Conservation (phyloP, 2,888 invertebrate species). For the Morpho deidamia region DNA sequence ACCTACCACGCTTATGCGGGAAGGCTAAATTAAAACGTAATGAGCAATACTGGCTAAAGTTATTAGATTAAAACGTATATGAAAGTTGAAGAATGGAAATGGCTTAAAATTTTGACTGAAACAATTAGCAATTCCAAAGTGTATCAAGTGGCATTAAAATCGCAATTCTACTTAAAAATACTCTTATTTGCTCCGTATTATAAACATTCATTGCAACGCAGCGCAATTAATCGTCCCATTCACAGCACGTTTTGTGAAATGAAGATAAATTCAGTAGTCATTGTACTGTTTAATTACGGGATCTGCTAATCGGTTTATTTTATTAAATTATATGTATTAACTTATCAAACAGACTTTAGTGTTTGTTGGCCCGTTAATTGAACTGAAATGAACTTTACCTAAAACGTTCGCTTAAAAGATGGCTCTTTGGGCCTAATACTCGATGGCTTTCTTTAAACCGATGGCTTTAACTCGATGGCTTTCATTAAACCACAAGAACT, state of each 20-base stretch:
- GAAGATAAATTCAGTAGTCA: conserved; percentile 22
- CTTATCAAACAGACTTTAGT: background rate
- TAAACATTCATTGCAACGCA: conserved; percentile 21
- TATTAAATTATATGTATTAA: conserved; percentile 12
- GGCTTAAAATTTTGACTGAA: no score
- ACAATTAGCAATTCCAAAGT: no score
- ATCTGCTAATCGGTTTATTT: conserved; percentile 21
- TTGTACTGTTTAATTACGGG: conserved; percentile 21
- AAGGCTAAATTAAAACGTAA: no score
- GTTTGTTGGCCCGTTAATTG: background rate
- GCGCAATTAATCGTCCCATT: conserved; percentile 23
- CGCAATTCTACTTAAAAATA: conserved; percentile 1
- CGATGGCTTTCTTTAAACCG: no score
- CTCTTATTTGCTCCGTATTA: conserved; percentile 19
- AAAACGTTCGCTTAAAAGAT: no score
- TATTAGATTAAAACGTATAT: no score
- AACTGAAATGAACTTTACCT: background rate
- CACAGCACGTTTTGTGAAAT: conserved; percentile 20
- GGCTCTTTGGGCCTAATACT: no score
- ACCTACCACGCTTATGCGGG: no score
- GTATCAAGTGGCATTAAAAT: background rate
- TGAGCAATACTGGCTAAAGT: no score
- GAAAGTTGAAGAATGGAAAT: no score
- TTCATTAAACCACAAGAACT: no score
- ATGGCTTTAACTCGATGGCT: no score